These are phyloP conservation scores for Murina feae DNA, from an alignment of 2,113 vertebrate genomes.

Conservation along the genomic window DNA sequence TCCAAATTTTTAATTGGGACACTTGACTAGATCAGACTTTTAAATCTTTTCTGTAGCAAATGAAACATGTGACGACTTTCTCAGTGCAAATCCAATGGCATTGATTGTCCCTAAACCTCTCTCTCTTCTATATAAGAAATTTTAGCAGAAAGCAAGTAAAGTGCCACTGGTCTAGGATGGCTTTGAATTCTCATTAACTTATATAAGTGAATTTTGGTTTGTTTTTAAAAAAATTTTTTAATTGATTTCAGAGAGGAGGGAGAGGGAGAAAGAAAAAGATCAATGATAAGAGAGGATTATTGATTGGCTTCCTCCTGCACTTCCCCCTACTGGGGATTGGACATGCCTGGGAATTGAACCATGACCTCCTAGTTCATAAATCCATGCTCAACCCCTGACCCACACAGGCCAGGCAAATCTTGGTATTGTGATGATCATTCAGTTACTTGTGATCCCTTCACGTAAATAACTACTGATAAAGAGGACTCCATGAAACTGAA, in stretches of 20 bases:
- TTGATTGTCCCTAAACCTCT: not conserved
- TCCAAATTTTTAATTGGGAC: not conserved
- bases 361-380: no score
- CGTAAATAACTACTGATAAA: not conserved
- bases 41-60: not conserved
- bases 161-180: not conserved
- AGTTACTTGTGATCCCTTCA: not conserved
- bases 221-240: no score
- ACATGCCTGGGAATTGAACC: no score
- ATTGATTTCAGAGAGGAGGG: no score
- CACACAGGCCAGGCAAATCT: no score
- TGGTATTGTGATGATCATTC: not conserved
- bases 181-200: not conserved
- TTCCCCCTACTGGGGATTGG: no score
- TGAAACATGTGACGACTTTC: not conserved
- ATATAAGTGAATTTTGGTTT: not conserved
- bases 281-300: no score
- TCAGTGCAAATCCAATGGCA: not conserved
- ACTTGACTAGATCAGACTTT: not conserved
- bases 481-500: not conserved
- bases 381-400: no score
- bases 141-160: not conserved
- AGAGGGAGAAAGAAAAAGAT: no score
- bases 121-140: not conserved
- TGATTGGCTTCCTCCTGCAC: no score